Conservation (phyloP, 2,888 invertebrate species). For the Agrochola lychnidis region DNA sequence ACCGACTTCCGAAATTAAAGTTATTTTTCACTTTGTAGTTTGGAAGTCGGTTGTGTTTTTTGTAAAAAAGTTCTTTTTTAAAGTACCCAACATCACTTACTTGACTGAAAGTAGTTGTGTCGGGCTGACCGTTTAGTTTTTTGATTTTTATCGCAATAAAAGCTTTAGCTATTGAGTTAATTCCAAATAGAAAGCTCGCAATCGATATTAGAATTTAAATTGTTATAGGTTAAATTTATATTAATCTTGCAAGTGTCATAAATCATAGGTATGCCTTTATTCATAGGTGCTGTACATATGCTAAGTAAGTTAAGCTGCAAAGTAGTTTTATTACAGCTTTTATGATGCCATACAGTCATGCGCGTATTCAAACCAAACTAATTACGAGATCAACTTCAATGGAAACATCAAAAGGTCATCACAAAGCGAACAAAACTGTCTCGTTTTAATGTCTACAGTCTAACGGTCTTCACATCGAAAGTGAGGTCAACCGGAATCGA, state of each 20-base stretch:
- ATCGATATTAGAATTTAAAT: slow-evolving; percentile 30
- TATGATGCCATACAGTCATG: slow-evolving; percentile 1
- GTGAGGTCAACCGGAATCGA: slow-evolving; percentile 53
- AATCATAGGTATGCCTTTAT: slow-evolving; percentile 30
- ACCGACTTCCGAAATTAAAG: no score
- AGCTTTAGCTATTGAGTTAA: not conserved
- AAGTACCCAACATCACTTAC: not conserved
- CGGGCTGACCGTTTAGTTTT: not conserved
- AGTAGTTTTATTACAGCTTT: slow-evolving; percentile 23
- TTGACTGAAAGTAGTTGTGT: not conserved
- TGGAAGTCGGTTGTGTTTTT: no score
- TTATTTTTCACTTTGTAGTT: no score
- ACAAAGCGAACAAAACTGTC: slow-evolving; percentile 19
- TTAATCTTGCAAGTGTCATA: slow-evolving; percentile 25
- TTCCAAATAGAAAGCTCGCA: not conserved
- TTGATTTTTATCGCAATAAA: slow-evolving; percentile 6
- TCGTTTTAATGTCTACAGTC: slow-evolving; percentile 18
- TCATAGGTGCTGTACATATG: not conserved
- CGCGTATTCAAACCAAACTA: slow-evolving; percentile 1
- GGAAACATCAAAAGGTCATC: slow-evolving; percentile 29
- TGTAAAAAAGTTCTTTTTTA: no score
- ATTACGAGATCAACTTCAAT: slow-evolving; percentile 28
- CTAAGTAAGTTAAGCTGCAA: slow-evolving; percentile 1
- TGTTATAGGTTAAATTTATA: slow-evolving; percentile 18
- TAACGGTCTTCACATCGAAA: slow-evolving; percentile 38